Percentiles rank a stretch among this genome's conserved stretches.
Conservation (phyloP, 2,113 vertebrate genomes). For the Hydrochoerus hydrochaeris region DNA sequence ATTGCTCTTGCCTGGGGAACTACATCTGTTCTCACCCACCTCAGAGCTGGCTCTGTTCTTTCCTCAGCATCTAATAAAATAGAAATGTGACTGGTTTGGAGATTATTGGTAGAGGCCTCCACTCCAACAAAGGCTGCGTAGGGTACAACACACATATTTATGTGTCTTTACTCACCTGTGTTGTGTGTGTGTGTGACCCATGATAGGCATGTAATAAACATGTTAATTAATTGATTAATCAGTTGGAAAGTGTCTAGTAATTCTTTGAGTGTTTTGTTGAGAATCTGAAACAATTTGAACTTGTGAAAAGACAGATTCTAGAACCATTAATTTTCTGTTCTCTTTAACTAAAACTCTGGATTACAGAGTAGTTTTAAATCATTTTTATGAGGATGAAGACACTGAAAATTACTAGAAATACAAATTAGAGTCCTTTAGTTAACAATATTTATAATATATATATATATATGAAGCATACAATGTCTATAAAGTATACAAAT, state of each 20-base stretch:
- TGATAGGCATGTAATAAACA: not conserved
- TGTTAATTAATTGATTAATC: not conserved
- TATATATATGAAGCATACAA: not conserved
- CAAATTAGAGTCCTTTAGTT: not conserved
- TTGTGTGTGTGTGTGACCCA: not conserved
- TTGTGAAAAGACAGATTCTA: not conserved
- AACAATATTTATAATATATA: not conserved
- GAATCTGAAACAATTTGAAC: not conserved
- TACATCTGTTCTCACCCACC: not conserved
- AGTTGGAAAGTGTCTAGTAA: not conserved
- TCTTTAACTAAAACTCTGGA: not conserved
- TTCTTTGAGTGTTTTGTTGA: constrained; percentile 23
- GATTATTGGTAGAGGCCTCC: not conserved
- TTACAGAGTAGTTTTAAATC: not conserved
- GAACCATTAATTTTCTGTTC: not conserved
- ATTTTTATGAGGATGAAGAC: not conserved
- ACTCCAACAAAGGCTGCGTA: not conserved
- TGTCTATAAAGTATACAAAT: not conserved
- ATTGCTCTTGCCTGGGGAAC: not conserved
- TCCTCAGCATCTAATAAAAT: not conserved
- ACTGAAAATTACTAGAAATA: not conserved
- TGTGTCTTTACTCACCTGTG: not conserved
- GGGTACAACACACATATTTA: not conserved
- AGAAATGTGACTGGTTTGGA: not conserved
- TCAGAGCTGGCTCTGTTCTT: not conserved